A percentile compares a stretch with the other conserved stretches of the same genome.
Evolutionary conservation across 1,140 invertebrate species (phyloP).

Genomic region (Panonychus citri): DNA sequence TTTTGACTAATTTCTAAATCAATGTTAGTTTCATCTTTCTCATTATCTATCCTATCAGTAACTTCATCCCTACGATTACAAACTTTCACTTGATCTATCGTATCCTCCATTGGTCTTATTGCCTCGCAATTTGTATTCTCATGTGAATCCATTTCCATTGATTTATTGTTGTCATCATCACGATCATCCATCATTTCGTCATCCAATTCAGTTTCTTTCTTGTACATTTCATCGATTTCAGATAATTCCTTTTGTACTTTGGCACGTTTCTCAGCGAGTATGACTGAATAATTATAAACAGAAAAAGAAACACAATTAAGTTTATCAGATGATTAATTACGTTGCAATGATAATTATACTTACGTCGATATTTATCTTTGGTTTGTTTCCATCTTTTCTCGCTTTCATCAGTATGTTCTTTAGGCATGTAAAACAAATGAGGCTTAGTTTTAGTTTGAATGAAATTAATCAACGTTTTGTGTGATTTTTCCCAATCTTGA

Average conservation of each 20-base stretch:
- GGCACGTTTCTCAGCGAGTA: constrained; percentile 28
- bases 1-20: too few relatives aligned
- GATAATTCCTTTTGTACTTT: constrained; percentile 25
- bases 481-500: constrained; percentile 59
- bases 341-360: constrained; percentile 9
- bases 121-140: neutral
- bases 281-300: constrained; percentile 15
- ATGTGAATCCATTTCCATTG: neutral
- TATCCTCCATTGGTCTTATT: neutral
- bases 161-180: neutral
- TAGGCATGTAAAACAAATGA: constrained; percentile 63
- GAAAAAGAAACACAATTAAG: neutral
- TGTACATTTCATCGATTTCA: constrained; percentile 18
- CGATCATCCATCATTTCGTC: constrained; percentile 10
- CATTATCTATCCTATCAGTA: neutral
- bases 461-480: constrained; percentile 48
- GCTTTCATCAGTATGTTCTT: constrained; percentile 34
- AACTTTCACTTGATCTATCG: neutral
- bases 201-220: constrained; percentile 16
- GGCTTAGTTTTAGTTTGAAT: constrained; percentile 69
- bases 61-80: neutral
- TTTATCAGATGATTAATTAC: constrained; percentile 3
- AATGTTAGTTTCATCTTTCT: neutral
- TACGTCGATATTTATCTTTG: constrained; percentile 34
- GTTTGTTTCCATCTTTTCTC: constrained; percentile 31